Base-by-base conservation (phyloP, 53 echinoderm and acorn worm genomes). In the Temnopleurus reevesii region DNA sequence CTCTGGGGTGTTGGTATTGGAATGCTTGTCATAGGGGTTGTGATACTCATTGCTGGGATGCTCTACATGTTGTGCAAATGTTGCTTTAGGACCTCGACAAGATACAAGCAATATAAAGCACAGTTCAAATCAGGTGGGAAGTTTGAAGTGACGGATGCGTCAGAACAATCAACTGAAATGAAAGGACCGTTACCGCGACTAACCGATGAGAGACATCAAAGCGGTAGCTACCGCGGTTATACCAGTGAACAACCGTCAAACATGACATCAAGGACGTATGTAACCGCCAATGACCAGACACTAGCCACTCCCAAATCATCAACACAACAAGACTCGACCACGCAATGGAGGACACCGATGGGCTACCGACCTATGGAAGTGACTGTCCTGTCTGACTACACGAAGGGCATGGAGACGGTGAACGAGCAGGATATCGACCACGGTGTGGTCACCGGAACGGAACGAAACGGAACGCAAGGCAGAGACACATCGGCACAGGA, bases 61-160 rank as follows among this genome's bases (percentile, higher is more conserved):
- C 30, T 66, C 18, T 87, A 49, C 53, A 10, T 87, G 49, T 25
- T 65, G 29, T 87, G 53, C 28, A 55, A 64, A 71, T 87, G 88
- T 65, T 87, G 88, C 71, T 87, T 66, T 21, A 71, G 53, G 71
- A 71, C 65, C 21, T 87, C 88, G 64, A 87, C 88, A 33, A 46
- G 55, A 33, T 87, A 87, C 41, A 87, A 87, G 24, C 51, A 87
- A 51, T 87, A 87, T 71, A 71, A 64, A 5, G 88, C 88, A 38
- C 46, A 71, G 66, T 66, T 31, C 34, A 47, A 53, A 71, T 31
- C 29, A 31, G 88, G 51, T 46, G 88, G 54, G 19, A 71, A 34
- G 71, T 87, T 19, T 51, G 51, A 87, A n/a, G 33, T 87, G n/a
- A 12, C 3, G 1, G 86, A 60, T 0, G 34, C 13, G 4, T 46